Base-by-base conservation (phyloP, 2,797 vertebrate species). In the Tokudaia tokunoshimensis region DNA sequence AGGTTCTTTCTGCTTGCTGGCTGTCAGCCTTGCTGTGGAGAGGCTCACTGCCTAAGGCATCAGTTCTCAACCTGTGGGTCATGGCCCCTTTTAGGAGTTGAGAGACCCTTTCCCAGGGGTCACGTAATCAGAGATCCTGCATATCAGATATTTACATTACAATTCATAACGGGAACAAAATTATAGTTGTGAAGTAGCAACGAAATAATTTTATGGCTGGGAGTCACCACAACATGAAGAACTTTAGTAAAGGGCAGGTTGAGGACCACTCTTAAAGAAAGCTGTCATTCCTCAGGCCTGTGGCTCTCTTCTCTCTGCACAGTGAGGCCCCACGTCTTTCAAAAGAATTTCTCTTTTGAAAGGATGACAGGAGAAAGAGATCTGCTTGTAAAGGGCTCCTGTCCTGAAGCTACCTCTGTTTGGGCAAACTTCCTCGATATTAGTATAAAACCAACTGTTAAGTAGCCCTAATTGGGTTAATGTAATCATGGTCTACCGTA, bases 381-480 rank as follows among this genome's bases (percentile, higher is more conserved):
- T 96, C 15, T 92, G 74, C 50, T 83, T n/a, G 44, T 37, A 44
- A 80, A 80, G 31, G n/a, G n/a, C 9, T 59, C 14, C 67, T 59
- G 14, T 50, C 34, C 79, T 91, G 82, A 65, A 83, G 70, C 70
- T 65, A 89, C 55, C 2, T 14, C 47, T n/a, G 34, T 26, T 94
- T 20, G 55, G 65, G 34, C 61, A 4, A 65, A 63, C 65, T 79
- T 70, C 26, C 14, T 87, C 81, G 75, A 24, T 55, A 44, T 37
- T 74, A 61, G 93, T 41, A 91, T 65, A 37, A 90, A 94, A 41
- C 50, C 74, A 87, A 72, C 4, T n/a, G 91, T 75, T 82, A 74
- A 80, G 41, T 74, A 31, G 47, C 63, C 20, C 93, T 67, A 44
- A 63, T 37, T 79, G n/a, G 55, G 52, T 47, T 55, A 26, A 20